phyloP scores from a whole-genome alignment of 2,888 invertebrate genomes.

The Eueremaeus valkanovi region DNA sequence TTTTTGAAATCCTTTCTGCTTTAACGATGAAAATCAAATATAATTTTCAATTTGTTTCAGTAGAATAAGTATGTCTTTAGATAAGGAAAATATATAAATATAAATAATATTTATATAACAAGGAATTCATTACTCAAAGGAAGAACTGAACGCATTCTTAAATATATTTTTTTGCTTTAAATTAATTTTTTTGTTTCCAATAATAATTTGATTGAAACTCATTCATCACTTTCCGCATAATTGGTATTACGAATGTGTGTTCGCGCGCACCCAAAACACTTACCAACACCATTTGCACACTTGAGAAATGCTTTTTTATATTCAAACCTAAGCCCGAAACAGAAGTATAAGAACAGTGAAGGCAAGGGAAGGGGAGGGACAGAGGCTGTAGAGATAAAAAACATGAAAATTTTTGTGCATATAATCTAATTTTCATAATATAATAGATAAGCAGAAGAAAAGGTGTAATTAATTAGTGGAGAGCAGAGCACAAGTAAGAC shows the following conservation, averaged over 20 bases:
- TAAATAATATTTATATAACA: too few species aligned
- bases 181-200: neutral
- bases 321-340: neutral
- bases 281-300: neutral
- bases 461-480: slow-evolving; percentile 35
- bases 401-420: slow-evolving; percentile 3
- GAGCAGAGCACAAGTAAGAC: neutral
- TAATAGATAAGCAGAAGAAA: slow-evolving; percentile 11
- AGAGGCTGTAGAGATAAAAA: neutral
- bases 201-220: slow-evolving; percentile 31
- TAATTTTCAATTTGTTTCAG: too few species aligned
- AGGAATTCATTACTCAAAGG: too few species aligned
- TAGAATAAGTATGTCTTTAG: too few species aligned
- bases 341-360: too few species aligned
- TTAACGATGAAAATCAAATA: too few species aligned
- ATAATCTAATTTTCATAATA: slow-evolving; percentile 23
- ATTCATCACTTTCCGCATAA: slow-evolving; percentile 32
- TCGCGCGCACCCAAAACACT: slow-evolving; percentile 20
- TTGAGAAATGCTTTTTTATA: neutral
- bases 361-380: neutral
- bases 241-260: slow-evolving; percentile 14
- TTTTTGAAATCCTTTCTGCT: neutral
- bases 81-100: too few species aligned
- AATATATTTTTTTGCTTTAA: neutral
- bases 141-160: too few species aligned